Base-by-base conservation (phyloP, 2,797 vertebrate species). In the Paguma larvata region DNA sequence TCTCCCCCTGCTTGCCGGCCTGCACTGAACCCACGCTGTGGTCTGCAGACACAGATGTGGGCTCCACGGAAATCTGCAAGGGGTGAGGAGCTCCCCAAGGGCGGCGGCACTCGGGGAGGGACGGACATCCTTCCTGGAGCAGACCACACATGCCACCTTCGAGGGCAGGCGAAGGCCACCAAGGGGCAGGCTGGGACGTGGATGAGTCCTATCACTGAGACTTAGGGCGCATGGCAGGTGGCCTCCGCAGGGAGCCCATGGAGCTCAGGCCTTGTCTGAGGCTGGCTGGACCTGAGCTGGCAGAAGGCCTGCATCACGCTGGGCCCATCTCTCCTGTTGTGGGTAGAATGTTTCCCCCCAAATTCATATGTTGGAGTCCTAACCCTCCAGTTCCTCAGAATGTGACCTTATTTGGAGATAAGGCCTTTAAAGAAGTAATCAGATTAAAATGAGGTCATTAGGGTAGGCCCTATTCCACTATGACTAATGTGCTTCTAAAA, bases 151-250 rank as follows among this genome's bases (percentile, higher is more conserved):
- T 41, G 30, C 6, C 1, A 48, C 48, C 23, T 0, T 0, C 21
- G 12, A 0, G 1, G 82, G 87, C 38, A 2, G n/a, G 46, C 34
- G 48, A 48, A 18, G 12, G 38, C 25, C n/a, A 4, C 30, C 53
- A 46, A 56, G 23, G 34, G 34, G 44, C n/a, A 19, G 27, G 62
- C 63, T 25, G 34, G 53, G 46, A 38, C 48, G 18, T 21, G 46
- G 16, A 19, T 48, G 16, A 78, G 46, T 78, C 30, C 6, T 12
- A n/a, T 78, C 30, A n/a, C 30, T 21, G 75, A 78, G 72, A 30
- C 5, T 19, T 19, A 19, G 62, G 62, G 12, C 1, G 8, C 70
- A 5, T 0, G 0, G 27, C 2, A 11, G 32, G 44, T 16, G 53
- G 34, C 19, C 78, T 32, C 34, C 0, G 3, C 7, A 6, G 53